Evolutionary conservation across 1,140 invertebrate species (phyloP), one percentile per base, ranked within the genome.

Genomic region (Bactericera cockerelli): DNA sequence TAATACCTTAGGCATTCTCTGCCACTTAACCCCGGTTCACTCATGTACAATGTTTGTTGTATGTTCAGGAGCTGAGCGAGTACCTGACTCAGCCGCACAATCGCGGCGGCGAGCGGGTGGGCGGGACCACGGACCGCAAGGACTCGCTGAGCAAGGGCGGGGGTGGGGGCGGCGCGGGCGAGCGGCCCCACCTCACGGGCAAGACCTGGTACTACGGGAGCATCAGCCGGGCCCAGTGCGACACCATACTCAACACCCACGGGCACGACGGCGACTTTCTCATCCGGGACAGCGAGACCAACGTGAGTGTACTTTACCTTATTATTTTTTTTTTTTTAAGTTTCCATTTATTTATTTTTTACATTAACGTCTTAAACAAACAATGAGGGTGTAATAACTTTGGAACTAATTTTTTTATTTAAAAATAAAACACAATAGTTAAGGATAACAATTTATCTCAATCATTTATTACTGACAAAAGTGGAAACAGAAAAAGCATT

Each of bases 251-350:
- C 64, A 93, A 91, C 75, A 86, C 90, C 67, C 86, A 89, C 72
- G 96, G 92, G 21, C 84, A 89, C 65, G 91, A 98, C 74, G 96
- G 96, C 22, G 95, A 99, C 75, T 99, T 98, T 76, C 82, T 99
- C 65, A 94, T 99, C 68, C 78, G 95, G 68, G 94, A 98, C 74
- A 95, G 91, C 72, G 96, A 98, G 81, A 97, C 94, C 68, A 97
- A 97, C 77, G 94, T 98, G 74, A 87, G 86, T 81, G 57, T 59
- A 31, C 31, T 3, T 19, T n/a, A 60, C 33, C 49, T 24, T 36
- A n/a, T n/a, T n/a, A n/a, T n/a, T n/a, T n/a, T n/a, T n/a, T n/a
- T n/a, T n/a, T n/a, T n/a, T n/a, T n/a, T n/a, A n/a, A n/a, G n/a
- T n/a, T n/a, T n/a, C n/a, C n/a, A n/a, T n/a, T n/a, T n/a, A n/a